These are phyloP conservation scores for Poecile atricapillus DNA, from an alignment of 2,113 vertebrate species.

Conservation along the genomic window DNA sequence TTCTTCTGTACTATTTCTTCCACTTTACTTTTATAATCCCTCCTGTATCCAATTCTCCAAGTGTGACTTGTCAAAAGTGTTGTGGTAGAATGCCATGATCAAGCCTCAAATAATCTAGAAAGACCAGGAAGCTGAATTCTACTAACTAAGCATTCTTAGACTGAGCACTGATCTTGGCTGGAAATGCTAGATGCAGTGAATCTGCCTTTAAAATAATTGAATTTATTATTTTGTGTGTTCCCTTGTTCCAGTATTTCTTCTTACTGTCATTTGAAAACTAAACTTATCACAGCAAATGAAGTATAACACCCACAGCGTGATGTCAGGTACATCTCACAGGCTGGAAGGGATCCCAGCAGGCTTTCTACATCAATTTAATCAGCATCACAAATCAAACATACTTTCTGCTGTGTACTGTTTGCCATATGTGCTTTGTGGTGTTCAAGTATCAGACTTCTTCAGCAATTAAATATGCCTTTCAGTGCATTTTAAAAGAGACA, in stretches of 20 bases:
- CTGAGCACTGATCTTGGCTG: not conserved
- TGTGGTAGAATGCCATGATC: not conserved
- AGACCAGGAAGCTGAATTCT: not conserved
- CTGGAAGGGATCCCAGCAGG: not conserved
- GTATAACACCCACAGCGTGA: not conserved
- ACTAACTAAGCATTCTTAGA: not conserved
- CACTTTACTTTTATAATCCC: not conserved
- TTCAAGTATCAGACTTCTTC: not conserved
- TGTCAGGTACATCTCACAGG: not conserved
- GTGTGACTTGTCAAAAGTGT: not conserved
- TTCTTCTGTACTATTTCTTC: not conserved
- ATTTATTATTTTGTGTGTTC: not conserved
- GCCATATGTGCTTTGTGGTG: not conserved
- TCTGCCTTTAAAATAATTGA: not conserved
- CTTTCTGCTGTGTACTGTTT: not conserved
- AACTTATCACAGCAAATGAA: not conserved
- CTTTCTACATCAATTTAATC: not conserved
- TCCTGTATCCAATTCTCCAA: not conserved
- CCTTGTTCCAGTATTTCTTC: not conserved
- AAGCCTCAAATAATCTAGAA: not conserved
- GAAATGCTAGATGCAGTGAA: not conserved
- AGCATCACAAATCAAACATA: conserved; percentile 9
- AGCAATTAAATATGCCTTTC: not conserved
- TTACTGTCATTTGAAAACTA: not conserved
- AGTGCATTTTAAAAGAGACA: not conserved